Percentiles rank a stretch among this genome's conserved stretches.
Evolutionary conservation across 1,140 invertebrate species (phyloP).

Genomic region (Heliconius eleuchia): DNA sequence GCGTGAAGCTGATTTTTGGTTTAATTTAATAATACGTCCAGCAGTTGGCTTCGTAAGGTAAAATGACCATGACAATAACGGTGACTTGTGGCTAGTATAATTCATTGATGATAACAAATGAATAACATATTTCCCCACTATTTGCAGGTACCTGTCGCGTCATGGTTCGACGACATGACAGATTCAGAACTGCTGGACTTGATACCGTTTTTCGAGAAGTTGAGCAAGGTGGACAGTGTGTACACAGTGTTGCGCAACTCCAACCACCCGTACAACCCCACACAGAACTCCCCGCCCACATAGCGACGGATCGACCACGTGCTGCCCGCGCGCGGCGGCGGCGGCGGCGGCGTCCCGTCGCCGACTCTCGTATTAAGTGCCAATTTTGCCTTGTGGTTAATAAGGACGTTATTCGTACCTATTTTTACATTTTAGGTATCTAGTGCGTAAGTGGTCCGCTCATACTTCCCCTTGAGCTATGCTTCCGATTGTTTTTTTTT

Average conservation of each 20-base stretch:
- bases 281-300: conserved; percentile 73
- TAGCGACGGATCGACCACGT: conserved; percentile 50
- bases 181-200: conserved; percentile 97
- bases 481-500: conserved; percentile 38
- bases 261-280: conserved; percentile 89
- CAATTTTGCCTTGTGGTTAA: conserved; percentile 82
- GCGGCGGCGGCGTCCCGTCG: conserved; percentile 30
- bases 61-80: too few relatives aligned
- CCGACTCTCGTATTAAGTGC: conserved; percentile 73
- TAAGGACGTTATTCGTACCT: conserved; percentile 79
- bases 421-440: conserved; percentile 79
- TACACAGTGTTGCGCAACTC: conserved; percentile 95
- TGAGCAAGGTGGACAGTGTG: conserved; percentile 96
- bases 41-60: too few relatives aligned
- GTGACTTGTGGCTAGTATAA: not conserved
- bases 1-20: too few relatives aligned
- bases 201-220: conserved; percentile 97
- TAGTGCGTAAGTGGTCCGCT: conserved; percentile 76
- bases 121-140: conserved; percentile 1
- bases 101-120: not conserved
- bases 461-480: conserved; percentile 43
- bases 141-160: conserved; percentile 95
- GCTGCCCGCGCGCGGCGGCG: not conserved
- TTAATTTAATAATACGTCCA: too few relatives aligned
- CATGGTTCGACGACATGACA: conserved; percentile 98